Conservation (phyloP, 2,113 vertebrate genomes). For the Xiphophorus maculatus region DNA sequence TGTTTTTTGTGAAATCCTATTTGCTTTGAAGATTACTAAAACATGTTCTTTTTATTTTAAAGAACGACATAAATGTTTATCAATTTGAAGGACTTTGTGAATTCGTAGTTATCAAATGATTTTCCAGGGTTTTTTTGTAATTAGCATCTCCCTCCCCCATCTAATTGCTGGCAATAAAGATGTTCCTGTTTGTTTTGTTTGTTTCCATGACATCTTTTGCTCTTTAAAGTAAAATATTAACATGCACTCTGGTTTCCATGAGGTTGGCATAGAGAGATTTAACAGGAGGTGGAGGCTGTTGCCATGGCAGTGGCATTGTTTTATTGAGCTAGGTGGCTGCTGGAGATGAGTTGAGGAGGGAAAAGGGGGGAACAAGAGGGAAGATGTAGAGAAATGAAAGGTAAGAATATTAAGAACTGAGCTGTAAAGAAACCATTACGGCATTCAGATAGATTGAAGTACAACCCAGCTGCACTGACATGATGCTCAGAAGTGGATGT, state of each 20-base stretch:
- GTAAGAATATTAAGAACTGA: slow-evolving; percentile 12
- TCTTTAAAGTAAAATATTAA: slow-evolving; percentile 52
- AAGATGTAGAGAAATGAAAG: slow-evolving; percentile 20
- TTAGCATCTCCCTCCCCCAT: not conserved
- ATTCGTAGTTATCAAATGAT: too few species aligned
- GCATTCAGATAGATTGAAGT: not conserved
- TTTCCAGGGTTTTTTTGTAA: not conserved
- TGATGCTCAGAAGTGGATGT: not conserved
- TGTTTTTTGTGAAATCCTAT: not conserved
- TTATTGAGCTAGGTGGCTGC: slow-evolving; percentile 65
- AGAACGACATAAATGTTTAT: too few species aligned
- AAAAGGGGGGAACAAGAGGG: slow-evolving; percentile 43
- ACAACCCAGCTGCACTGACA: not conserved
- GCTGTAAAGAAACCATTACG: not conserved
- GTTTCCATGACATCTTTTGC: slow-evolving; percentile 42
- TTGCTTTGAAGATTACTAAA: not conserved
- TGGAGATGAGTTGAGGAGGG: slow-evolving; percentile 43
- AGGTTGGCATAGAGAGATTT: slow-evolving; percentile 34
- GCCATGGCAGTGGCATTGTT: slow-evolving; percentile 69
- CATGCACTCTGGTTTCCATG: slow-evolving; percentile 28
- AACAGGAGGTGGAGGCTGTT: slow-evolving; percentile 62
- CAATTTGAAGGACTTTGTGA: too few species aligned
- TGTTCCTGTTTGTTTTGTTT: slow-evolving; percentile 1
- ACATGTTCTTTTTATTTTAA: not conserved
- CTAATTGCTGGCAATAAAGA: not conserved